Base-by-base conservation (phyloP, 30 jellyfish, hydroid and myxozoan species). In the Turritopsis dohrnii region DNA sequence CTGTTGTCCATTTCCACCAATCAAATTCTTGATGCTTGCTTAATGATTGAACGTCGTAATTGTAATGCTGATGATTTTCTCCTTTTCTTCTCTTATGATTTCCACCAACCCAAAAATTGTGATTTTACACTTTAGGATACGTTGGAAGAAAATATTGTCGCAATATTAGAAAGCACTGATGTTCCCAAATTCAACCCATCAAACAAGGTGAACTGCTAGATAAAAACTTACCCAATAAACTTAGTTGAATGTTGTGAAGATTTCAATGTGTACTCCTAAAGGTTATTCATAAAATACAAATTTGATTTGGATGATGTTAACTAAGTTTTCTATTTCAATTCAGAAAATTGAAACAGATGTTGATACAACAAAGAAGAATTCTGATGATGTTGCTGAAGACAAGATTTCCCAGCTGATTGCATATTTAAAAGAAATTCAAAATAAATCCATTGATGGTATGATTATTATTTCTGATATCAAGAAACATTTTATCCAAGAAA, bases 101-200 rank as follows among this genome's bases (percentile, higher is more conserved):
- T n/a, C n/a, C n/a, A n/a, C n/a, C n/a, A n/a, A n/a, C n/a, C n/a
- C n/a, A n/a, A n/a, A n/a, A n/a, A n/a, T n/a, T n/a, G n/a, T n/a
- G n/a, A n/a, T n/a, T n/a, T 53, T 29, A 22, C 27, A 21, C 19
- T 22, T 17, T 24, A 29, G 71, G 22, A 24, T 22, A 20, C 31
- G 9, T 3, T 19, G 54, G 65, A 66, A 25, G 23, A 29, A 19
- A 66, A 18, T 23, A 28, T 0, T 81, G 75, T n/a, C 79, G 13
- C 16, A 7, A 84, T 73, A 27, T 29, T 69, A 3, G 52, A 80
- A 9, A 54, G 27, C 19, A 53, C 65, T 21, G 54, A 53, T 28
- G 88, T 90, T 8, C 96, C 97, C 21, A 71, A 65, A 23, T 86
- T 90, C 54, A 73, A 54, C 25, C 91, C 95, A 4, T 73, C 93